Base-by-base conservation (phyloP, 2,113 vertebrate genomes). In the Cacatua alba region DNA sequence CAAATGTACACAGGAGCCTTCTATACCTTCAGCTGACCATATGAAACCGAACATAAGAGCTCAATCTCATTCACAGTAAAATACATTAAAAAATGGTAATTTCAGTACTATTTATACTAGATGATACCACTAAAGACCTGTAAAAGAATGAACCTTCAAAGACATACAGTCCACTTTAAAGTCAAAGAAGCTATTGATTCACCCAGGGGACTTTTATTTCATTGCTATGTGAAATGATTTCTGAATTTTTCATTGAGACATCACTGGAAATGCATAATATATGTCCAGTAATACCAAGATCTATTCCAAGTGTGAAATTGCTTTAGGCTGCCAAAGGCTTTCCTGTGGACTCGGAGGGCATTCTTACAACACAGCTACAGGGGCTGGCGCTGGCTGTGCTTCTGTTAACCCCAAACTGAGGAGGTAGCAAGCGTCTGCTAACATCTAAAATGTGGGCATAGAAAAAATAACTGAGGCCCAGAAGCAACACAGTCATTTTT, bases 241-340 rank as follows among this genome's bases (percentile, higher is more conserved):
- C 65, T 91, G 68, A 92, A 89, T 85, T 88, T 92, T 94, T 87
- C 88, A 93, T 52, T 0, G 3, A 92, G 83, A 72, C 63, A 76
- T 84, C 41, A 26, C 80, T 92, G 74, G 77, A 92, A 84, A 94
- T 62, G 59, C 52, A 60, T 90, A 92, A 92, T 78, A 88, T 37
- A 91, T 43, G 72, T 71, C 53, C 77, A 84, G 64, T 68, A 94
- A 91, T 83, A 92, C 80, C 16, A 11, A 90, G 64, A 71, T 44
- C 65, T 89, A 70, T 44, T 94, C 91, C 88, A 86, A 95, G 89
- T 86, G 82, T 93, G 91, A 92, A 97, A 95, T 68, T 82, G 72
- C 85, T 95, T 93, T 16, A 83, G 75, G 64, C 80, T 94, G 92
- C 77, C 85, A 75, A 74, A 91, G 62, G 80, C 49, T 93, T 93